Base-by-base conservation (phyloP, 2,797 vertebrate genomes). In the Borostomias antarcticus region DNA sequence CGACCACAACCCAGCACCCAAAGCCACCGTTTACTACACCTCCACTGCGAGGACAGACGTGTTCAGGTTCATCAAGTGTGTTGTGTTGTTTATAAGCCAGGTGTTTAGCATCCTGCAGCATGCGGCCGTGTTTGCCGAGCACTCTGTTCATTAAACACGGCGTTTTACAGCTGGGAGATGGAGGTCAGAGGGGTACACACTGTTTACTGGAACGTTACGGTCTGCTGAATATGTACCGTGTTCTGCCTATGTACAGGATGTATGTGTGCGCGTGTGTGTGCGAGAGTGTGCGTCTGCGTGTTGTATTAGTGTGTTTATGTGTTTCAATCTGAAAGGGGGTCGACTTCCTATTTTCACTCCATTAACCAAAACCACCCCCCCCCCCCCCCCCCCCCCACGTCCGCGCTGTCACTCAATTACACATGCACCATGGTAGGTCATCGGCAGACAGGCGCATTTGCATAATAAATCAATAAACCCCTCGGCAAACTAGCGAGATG, bases 171-270 rank as follows among this genome's bases (percentile, higher is more conserved):
- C 35, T 56, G 63, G 17, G 25, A 29, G 33, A 30, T 64, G 45
- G 43, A 23, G 64, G 67, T 62, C 57, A 35, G 68, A 47, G 52
- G 37, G 63, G 43, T 47, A 35, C 61, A 62, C 73, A 70, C 62
- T 73, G 74, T 68, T 75, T 69, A 75, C 69, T 68, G 64, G 68
- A n/a, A 56, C 8, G 66, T 73, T 74, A 64, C 43, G 66, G 33
- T 80, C 68, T 79, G 79, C 76, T 80, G 74, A 73, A 68, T 78
- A 73, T 40, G 58, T 66, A 77, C 73, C 75, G 71, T 75, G n/a
- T n/a, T n/a, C n/a, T n/a, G n/a, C n/a, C n/a, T n/a, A n/a, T n/a
- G n/a, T n/a, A n/a, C n/a, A n/a, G n/a, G n/a, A n/a, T n/a, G n/a
- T n/a, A n/a, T n/a, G n/a, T n/a, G n/a, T n/a, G n/a, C n/a, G n/a